These are phyloP conservation scores for Musca domestica DNA, from an alignment of 1,140 invertebrate species.

Conservation along the genomic window DNA sequence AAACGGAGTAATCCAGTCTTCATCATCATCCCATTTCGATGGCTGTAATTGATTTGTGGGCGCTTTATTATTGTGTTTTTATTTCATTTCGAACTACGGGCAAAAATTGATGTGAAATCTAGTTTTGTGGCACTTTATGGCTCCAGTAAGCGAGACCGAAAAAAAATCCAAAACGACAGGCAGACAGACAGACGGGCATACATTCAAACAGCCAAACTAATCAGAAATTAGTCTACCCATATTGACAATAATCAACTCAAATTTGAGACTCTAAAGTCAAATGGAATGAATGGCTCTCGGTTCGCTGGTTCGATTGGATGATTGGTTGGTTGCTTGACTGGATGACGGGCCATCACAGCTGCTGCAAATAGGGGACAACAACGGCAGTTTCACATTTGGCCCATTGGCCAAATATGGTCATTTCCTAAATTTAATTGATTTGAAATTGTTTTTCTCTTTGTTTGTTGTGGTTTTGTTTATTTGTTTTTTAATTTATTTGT, in stretches of 20 bases:
- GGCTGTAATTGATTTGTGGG: conserved; percentile 17
- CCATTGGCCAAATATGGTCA: conserved; percentile 11
- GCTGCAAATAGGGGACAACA: too few species aligned
- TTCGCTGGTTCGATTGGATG: too few species aligned
- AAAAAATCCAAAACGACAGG: too few species aligned
- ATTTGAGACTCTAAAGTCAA: neutral
- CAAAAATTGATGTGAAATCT: neutral
- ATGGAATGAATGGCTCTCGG: too few species aligned
- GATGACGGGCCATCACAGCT: too few species aligned
- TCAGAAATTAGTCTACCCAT: conserved; percentile 13
- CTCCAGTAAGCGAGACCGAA: neutral
- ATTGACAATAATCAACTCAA: conserved; percentile 16
- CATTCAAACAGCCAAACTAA: neutral
- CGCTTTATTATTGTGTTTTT: neutral
- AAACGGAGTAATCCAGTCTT: conserved; percentile 7
- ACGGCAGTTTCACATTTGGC: too few species aligned
- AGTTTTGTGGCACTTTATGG: neutral
- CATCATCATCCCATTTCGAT: neutral
- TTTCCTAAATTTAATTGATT: conserved; percentile 18
- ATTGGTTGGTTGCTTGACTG: too few species aligned
- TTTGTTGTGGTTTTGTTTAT: too few species aligned
- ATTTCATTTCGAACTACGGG: neutral
- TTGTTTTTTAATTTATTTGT: too few species aligned
- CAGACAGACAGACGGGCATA: too few species aligned
- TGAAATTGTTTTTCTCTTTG: neutral